phyloP scores from a whole-genome alignment of 2,113 vertebrate species.

The Danio rerio region GRCz12tu NC_133193.1:54123001-54123500 shows the following conservation, averaged over 20 bases:
- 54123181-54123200: constrained; percentile 87
- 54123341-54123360: constrained; percentile 88
- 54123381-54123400: constrained; percentile 86
- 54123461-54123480: no score
- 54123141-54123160: constrained; percentile 86
- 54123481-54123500: no score
- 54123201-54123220: constrained; percentile 78
- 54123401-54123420: constrained; percentile 82
- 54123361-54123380: constrained; percentile 77
- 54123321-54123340: constrained; percentile 81
- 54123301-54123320: constrained; percentile 77
- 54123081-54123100: constrained; percentile 85
- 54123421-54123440: constrained; percentile 76
- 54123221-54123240: constrained; percentile 80
- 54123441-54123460: background rate
- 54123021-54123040: no score
- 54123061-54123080: constrained; percentile 82
- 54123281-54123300: constrained; percentile 82
- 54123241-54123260: constrained; percentile 68
- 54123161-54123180: constrained; percentile 79
- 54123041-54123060: no score
- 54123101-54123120: constrained; percentile 79
- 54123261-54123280: constrained; percentile 80
- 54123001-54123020: no score
- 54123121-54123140: constrained; percentile 85